Base-by-base conservation (phyloP, 2,888 invertebrate species). In the Spodoptera picta region DNA sequence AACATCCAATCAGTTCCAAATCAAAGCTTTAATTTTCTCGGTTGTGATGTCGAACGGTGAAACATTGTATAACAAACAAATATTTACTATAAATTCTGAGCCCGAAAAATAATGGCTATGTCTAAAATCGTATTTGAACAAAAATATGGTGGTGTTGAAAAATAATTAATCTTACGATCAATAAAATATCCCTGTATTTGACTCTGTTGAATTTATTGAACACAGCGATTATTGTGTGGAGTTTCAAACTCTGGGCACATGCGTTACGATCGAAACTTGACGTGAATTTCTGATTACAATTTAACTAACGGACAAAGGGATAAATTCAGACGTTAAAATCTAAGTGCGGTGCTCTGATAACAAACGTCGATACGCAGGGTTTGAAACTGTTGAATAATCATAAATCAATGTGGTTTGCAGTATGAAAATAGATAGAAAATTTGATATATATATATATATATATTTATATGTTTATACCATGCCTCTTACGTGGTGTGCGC, bases 161-260 rank as follows among this genome's bases (percentile, higher is more conserved):
- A 88, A 86, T 83, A 83, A 82, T 73, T 82, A 66, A 87, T 83
- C 80, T 89, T 87, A 88, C 85, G 85, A 87, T 92, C 82, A 88
- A 87, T 92, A 94, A 93, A 93, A 91, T 92, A 93, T 94, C 94
- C 94, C 93, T 94, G 93, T 94, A 94, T 94, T 88, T 88, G 86
- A 93, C 93, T 93, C 93, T 94, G 94, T 93, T 90, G 90, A 88
- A 88, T 92, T 91, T 88, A 87, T 85, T 93, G 93, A 93, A 93
- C 93, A 94, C 93, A 89, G 87, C 83, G 70, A 79, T 81, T 85
- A 85, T 87, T 87, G 83, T 84, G 79, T 81, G 75, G 77, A 84
- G 83, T 87, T 88, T 87, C 90, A 91, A 92, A 90, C 87, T 82
- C 86, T 83, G 76, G 64, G 76, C 69, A 59, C 69, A 72, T 79